Evolutionary conservation across 2,797 vertebrate genomes (phyloP), one percentile per base, ranked within the genome.

Genomic region (Spinus pinus): DNA sequence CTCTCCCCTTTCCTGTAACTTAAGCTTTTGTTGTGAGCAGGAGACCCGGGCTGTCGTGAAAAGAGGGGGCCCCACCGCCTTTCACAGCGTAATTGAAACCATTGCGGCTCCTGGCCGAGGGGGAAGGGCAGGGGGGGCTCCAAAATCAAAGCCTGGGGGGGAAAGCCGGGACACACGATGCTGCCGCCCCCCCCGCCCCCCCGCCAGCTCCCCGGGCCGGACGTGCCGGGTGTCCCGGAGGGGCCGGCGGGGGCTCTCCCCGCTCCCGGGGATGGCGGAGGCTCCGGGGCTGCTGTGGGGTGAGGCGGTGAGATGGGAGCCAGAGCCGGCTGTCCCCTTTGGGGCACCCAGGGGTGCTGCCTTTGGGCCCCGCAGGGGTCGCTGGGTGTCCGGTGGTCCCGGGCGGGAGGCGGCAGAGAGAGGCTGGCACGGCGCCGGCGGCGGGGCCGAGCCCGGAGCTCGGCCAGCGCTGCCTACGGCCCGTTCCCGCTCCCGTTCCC

Each of bases 11-110:
- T 98, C 97, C 97, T 97, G 97, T 98, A 98, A 98, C 96, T 97
- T 97, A 97, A 97, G 97, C 97, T 97, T 97, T 97, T 97, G 97
- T 96, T 97, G 97, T 96, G 97, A 97, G 97, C 93, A 93, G 95
- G 97, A 96, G 97, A 87, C 96, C 94, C 61, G 80, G 96, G 95
- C 97, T 95, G 93, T 95, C 95, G 96, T 97, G 97, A 97, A 97
- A 97, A 97, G 97, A 96, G 86, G 86, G 97, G 89, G 97, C 97
- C 97, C 97, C 97, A 91, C 81, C 96, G 97, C 97, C 97, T 98
- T 98, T 97, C 97, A 97, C 97, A 94, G 96, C 93, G 97, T 98
- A 98, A 98, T 97, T 98, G 97, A 98, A 98, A 98, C 98, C 97
- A 80, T 95, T 94, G 96, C 97, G 88, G 92, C 93, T 97, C 91